Percentiles rank a stretch among this genome's conserved stretches.
Conservation (phyloP, 2,113 vertebrate genomes). For the Acanthochromis polyacanthus region DNA sequence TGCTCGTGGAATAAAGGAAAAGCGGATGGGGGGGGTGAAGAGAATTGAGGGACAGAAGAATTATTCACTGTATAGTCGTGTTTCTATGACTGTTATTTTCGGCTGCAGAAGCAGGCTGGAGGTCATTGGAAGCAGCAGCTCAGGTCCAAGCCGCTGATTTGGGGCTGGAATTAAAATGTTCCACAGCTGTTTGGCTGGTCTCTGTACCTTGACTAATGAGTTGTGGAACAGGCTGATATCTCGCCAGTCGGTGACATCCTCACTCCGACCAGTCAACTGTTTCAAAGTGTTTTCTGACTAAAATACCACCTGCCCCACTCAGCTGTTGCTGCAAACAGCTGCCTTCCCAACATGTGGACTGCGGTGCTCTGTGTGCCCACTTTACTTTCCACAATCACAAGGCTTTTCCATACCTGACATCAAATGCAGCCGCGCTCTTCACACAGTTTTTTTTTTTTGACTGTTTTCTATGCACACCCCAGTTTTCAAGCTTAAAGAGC, state of each 20-base stretch:
- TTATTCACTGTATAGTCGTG: conserved; percentile 39
- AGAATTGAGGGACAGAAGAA: conserved; percentile 37
- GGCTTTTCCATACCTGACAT: neutral
- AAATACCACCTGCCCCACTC: conserved; percentile 77
- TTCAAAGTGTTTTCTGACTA: conserved; percentile 72
- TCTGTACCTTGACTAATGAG: conserved; percentile 77
- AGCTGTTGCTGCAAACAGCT: conserved; percentile 73
- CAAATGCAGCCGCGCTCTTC: no score
- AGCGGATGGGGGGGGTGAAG: neutral
- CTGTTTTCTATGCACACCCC: no score
- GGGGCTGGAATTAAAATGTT: conserved; percentile 71
- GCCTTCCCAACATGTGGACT: conserved; percentile 52
- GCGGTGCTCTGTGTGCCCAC: conserved; percentile 14
- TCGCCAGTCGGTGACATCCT: conserved; percentile 63
- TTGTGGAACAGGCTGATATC: conserved; percentile 70
- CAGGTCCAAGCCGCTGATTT: conserved; percentile 65
- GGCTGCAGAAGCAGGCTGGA: conserved; percentile 37
- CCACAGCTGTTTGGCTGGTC: conserved; percentile 76
- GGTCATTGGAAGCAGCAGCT: conserved; percentile 62
- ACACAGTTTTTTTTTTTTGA: neutral
- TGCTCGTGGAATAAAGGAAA: conserved; percentile 34
- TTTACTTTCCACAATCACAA: conserved; percentile 39
- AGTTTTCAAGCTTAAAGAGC: neutral
- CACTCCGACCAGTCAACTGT: conserved; percentile 70
- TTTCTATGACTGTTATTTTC: conserved; percentile 49